A percentile compares a stretch with the other conserved stretches of the same genome.
Conservation (phyloP, 2,888 invertebrate genomes). For the Brachyptera putata region DNA sequence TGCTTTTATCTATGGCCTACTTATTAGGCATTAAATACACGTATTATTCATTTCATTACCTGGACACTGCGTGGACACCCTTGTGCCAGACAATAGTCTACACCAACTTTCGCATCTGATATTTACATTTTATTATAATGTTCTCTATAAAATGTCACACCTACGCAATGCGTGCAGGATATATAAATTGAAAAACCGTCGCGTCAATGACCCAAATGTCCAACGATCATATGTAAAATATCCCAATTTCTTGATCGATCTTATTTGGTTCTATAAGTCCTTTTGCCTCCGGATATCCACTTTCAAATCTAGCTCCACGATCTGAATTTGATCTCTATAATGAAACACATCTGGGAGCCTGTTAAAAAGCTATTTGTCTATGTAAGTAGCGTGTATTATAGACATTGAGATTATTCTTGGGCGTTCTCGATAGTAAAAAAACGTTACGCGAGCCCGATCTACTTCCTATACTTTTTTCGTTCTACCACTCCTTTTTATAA, state of each 20-base stretch:
- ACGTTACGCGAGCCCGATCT: neutral
- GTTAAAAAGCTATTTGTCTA: conserved; percentile 11
- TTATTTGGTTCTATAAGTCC: conserved; percentile 8
- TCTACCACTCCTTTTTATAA: neutral
- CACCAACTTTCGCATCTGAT: neutral
- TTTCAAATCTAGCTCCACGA: conserved; percentile 15
- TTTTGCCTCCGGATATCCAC: conserved; percentile 1
- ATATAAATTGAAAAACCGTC: no score
- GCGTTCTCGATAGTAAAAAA: no score
- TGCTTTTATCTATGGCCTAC: no score
- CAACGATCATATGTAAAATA: neutral
- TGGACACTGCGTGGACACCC: no score
- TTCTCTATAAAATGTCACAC: neutral
- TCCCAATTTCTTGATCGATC: neutral
- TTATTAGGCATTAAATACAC: no score
- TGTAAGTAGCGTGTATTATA: neutral
- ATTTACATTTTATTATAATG: neutral
- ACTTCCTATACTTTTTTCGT: neutral
- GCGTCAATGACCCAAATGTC: neutral
- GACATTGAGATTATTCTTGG: conserved; percentile 1
- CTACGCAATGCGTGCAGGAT: neutral
- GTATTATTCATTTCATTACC: no score
- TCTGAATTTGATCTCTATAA: conserved; percentile 15
- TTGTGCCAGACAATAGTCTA: no score
- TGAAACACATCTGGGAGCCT: conserved; percentile 17